These are phyloP conservation scores for Hydrocynus forskahlii DNA, from an alignment of 2,797 vertebrate genomes.

Conservation along the genomic window DNA sequence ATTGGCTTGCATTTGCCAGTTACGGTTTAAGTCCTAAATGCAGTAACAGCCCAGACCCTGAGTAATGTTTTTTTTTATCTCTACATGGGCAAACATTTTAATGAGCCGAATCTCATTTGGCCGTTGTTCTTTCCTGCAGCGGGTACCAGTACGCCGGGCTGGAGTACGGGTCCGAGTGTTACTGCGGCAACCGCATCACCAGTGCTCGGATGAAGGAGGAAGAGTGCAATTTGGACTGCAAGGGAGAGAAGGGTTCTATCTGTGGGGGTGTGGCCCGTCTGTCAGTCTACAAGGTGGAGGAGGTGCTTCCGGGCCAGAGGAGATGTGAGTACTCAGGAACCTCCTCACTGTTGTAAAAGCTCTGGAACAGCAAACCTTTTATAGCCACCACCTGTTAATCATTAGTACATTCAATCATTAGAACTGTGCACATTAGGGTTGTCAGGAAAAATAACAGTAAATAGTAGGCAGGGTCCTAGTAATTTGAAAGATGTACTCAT, in stretches of 20 bases:
- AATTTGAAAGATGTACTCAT: too few relatives aligned
- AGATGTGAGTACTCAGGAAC: conserved; percentile 79
- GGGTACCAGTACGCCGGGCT: conserved; percentile 91
- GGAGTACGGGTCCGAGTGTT: conserved; percentile 93
- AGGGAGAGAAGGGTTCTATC: conserved; percentile 84
- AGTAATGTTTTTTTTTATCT: not conserved
- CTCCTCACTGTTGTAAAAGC: not conserved
- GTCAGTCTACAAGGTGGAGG: conserved; percentile 89
- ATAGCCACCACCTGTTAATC: not conserved
- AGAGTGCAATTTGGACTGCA: conserved; percentile 91
- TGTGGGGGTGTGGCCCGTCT: conserved; percentile 91
- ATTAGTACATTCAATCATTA: not conserved
- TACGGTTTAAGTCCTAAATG: not conserved
- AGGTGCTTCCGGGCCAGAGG: conserved; percentile 76
- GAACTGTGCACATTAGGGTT: not conserved
- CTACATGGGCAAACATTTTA: conserved; percentile 1
- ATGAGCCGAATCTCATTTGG: conserved; percentile 24
- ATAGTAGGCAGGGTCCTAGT: too few relatives aligned
- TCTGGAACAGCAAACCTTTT: not conserved
- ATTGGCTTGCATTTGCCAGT: not conserved
- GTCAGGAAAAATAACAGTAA: not conserved
- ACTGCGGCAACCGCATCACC: conserved; percentile 90
- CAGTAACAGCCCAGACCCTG: not conserved
- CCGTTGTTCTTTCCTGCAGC: conserved; percentile 69
- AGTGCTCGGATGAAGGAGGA: conserved; percentile 72